Conservation (phyloP, 2,113 vertebrate genomes). For the Marmota monax region DNA sequence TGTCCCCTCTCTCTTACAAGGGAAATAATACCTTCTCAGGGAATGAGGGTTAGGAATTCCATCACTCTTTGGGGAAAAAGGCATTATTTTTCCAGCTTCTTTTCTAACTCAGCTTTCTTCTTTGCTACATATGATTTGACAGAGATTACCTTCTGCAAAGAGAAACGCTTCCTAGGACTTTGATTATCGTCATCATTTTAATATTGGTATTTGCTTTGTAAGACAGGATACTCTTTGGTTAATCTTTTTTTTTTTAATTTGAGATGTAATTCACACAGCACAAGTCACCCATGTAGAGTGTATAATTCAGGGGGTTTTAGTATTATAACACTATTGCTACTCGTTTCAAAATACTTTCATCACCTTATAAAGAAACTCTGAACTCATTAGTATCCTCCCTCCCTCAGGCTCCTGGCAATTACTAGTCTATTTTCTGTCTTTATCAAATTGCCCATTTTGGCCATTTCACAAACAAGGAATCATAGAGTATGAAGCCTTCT, state of each 20-base stretch:
- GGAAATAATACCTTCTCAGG: not conserved
- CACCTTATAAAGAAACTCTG: not conserved
- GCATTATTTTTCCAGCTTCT: not conserved
- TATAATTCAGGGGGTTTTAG: not conserved
- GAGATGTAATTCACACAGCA: not conserved
- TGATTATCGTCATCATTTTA: not conserved
- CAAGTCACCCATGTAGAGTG: not conserved
- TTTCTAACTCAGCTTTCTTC: not conserved
- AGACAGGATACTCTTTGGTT: not conserved
- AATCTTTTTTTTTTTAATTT: not conserved
- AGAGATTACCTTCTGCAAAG: not conserved
- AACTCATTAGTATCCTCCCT: not conserved
- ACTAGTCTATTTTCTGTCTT: conserved; percentile 25
- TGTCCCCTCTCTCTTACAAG: not conserved
- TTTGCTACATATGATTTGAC: not conserved
- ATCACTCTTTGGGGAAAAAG: not conserved
- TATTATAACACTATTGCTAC: not conserved
- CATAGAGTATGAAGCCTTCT: not conserved
- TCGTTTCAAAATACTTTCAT: not conserved
- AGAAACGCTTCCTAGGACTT: not conserved
- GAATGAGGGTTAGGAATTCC: not conserved
- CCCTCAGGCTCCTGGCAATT: not conserved
- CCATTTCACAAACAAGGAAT: not conserved
- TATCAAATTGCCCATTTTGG: not conserved
- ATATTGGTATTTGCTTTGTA: conserved; percentile 41